A percentile compares a stretch with the other conserved stretches of the same genome.
These are phyloP conservation scores for Muschampia plurimacula DNA, from an alignment of 2,888 invertebrate genomes.

Conservation along the genomic window DNA sequence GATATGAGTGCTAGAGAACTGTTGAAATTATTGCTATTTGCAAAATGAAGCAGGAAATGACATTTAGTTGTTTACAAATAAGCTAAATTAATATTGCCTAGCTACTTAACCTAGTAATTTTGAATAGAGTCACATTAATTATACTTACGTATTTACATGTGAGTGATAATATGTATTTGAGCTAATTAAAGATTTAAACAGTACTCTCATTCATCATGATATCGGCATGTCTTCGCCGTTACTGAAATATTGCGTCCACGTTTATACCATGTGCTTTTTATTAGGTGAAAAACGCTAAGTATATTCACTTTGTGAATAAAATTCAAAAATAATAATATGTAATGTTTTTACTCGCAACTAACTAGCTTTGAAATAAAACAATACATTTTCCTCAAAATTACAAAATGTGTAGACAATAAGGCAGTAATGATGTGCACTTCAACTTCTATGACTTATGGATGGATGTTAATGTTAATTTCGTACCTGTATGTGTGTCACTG, in stretches of 20 bases:
- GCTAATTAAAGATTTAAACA: background rate
- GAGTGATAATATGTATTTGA: too few species aligned
- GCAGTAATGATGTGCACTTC: constrained; percentile 9
- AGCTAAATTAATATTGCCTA: too few species aligned
- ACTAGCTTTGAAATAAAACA: background rate
- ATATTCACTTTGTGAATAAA: constrained; percentile 29
- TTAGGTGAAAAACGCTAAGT: constrained; percentile 39
- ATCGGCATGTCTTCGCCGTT: constrained; percentile 24
- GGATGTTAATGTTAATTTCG: background rate
- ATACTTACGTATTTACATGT: background rate
- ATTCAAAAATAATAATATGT: background rate
- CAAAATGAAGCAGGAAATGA: background rate
- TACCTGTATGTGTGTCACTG: background rate
- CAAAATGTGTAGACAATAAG: constrained; percentile 35
- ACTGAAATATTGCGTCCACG: constrained; percentile 44
- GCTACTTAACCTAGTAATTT: too few species aligned
- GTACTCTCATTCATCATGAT: background rate
- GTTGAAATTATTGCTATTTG: background rate
- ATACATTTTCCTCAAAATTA: constrained; percentile 2
- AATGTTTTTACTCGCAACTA: background rate
- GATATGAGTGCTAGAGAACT: constrained; percentile 1
- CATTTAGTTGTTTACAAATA: background rate
- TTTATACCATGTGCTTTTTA: constrained; percentile 40
- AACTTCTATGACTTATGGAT: background rate
- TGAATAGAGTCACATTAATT: background rate